Percentiles rank a stretch among this genome's conserved stretches.
Conservation (phyloP, 2,113 vertebrate genomes). For the Emydocephalus ijimae region DNA sequence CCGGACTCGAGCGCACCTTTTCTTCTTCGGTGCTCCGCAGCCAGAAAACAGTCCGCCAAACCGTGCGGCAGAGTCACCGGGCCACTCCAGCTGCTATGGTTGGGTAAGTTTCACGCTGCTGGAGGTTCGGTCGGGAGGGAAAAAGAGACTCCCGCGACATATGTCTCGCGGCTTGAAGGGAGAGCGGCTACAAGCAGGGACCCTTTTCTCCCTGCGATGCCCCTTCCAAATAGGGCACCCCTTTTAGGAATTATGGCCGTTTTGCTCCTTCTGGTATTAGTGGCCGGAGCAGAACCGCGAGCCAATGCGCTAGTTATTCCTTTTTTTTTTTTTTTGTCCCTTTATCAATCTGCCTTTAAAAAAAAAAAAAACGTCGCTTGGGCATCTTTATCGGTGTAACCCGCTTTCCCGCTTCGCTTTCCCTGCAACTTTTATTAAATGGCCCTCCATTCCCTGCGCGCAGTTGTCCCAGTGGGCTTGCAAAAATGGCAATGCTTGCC, state of each 20-base stretch:
- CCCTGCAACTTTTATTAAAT: neutral
- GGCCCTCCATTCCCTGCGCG: neutral
- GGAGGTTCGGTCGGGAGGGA: slow-evolving; percentile 1
- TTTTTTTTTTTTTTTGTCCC: fast-evolving
- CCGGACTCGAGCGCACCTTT: no score
- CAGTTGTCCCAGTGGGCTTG: neutral
- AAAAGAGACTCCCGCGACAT: neutral
- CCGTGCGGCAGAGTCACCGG: neutral
- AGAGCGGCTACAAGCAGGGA: neutral
- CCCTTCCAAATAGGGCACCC: neutral
- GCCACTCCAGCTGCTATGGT: neutral
- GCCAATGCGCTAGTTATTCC: neutral
- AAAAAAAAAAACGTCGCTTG: no score
- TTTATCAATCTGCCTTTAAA: neutral
- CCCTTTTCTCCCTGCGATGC: neutral
- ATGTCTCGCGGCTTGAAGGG: neutral
- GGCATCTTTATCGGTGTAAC: neutral
- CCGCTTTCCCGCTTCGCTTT: neutral
- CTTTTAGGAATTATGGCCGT: neutral
- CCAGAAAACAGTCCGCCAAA: neutral
- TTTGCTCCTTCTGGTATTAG: no score
- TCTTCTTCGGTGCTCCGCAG: neutral
- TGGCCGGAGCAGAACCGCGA: neutral
- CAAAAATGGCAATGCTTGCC: neutral
- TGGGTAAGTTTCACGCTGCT: neutral